phyloP scores from a whole-genome alignment of 2,113 vertebrate genomes.

The Pionites leucogaster region DNA sequence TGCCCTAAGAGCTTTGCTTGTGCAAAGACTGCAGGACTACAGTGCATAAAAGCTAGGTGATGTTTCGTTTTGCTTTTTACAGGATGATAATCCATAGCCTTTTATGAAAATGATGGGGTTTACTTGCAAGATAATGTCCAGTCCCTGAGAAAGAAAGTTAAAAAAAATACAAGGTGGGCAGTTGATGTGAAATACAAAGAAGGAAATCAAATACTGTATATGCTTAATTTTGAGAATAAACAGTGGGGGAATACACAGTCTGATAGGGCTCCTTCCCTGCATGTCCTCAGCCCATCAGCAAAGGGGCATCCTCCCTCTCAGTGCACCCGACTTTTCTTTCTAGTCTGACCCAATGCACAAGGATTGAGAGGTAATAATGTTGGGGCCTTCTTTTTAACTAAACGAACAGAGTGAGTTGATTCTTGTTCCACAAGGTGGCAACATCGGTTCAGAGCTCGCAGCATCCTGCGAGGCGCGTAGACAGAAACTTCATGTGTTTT shows the following conservation, averaged over 20 bases:
- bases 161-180: fast-evolving
- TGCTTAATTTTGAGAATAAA: background rate
- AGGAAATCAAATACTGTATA: background rate
- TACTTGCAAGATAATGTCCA: background rate
- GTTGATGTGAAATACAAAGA: background rate
- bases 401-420: background rate
- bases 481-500: background rate
- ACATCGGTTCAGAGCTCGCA: slow-evolving; percentile 60
- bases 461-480: background rate
- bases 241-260: fast-evolving
- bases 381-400: too few relatives aligned
- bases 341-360: background rate
- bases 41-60: background rate
- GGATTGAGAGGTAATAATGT: background rate
- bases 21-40: background rate
- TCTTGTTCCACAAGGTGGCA: slow-evolving; percentile 75
- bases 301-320: background rate
- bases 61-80: background rate
- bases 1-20: background rate
- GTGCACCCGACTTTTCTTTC: background rate
- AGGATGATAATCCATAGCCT: background rate
- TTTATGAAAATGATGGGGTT: background rate
- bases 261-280: background rate
- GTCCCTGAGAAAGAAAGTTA: background rate
- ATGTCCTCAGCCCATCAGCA: background rate